Percentiles rank a stretch among this genome's conserved stretches.
These are phyloP conservation scores for Nyleta sp. DNA, from an alignment of 2,888 invertebrate genomes.

Conservation along the genomic window DNA sequence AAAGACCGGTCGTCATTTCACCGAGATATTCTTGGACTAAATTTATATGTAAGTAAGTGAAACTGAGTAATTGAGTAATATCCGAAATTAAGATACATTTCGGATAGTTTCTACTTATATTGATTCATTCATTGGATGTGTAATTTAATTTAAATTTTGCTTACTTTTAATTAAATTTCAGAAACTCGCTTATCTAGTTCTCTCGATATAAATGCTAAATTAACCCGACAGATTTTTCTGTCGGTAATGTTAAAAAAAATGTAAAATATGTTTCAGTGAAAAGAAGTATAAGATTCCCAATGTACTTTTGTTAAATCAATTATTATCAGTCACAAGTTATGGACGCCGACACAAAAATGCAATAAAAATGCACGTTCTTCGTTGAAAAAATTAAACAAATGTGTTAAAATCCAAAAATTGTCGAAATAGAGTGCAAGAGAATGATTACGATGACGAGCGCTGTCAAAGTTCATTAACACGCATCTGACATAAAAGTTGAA, in stretches of 20 bases:
- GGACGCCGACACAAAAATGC: background rate
- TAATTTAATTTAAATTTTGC: background rate
- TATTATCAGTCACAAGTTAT: conserved; percentile 8
- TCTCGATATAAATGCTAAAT: background rate
- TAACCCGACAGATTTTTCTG: background rate
- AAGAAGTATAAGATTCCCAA: conserved; percentile 27
- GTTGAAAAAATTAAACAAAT: conserved; percentile 22
- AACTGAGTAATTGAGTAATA: conserved; percentile 21
- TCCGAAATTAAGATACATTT: conserved; percentile 8
- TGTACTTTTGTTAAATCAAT: conserved; percentile 13
- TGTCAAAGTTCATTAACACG: conserved; percentile 45
- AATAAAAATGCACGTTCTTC: conserved; percentile 1
- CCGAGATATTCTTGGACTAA: conserved; percentile 24
- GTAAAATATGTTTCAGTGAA: conserved; percentile 6
- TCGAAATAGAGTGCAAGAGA: background rate
- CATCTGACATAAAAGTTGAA: conserved; percentile 35
- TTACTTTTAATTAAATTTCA: background rate
- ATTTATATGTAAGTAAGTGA: conserved; percentile 33
- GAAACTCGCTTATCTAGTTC: background rate
- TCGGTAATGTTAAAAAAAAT: background rate
- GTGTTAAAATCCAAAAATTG: too few species aligned
- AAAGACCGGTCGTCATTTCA: conserved; percentile 36
- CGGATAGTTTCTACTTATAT: background rate
- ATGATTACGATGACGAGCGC: background rate
- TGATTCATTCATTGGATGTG: conserved; percentile 17